Percentiles rank a stretch among this genome's conserved stretches.
These are phyloP conservation scores for Chalcosyrphus nemorum DNA, from an alignment of 2,888 invertebrate species.

Conservation along the genomic window DNA sequence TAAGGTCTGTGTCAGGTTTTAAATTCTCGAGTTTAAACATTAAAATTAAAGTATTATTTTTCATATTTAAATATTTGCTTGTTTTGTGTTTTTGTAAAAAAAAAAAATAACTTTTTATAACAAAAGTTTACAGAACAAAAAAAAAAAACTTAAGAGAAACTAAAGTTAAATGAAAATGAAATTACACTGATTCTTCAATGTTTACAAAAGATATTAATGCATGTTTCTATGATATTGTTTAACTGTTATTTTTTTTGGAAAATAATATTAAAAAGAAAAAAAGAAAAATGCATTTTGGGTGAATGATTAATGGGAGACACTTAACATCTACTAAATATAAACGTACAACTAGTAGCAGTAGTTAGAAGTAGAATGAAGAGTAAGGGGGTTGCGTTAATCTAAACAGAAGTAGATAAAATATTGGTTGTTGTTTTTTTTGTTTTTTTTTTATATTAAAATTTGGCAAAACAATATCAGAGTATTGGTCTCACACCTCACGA, in stretches of 20 bases:
- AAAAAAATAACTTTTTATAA: slow-evolving; percentile 52
- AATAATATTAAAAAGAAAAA: background rate
- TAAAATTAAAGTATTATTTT: slow-evolving; percentile 8
- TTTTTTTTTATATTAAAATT: background rate
- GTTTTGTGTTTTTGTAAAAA: background rate
- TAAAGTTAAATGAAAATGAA: background rate
- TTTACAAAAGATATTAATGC: background rate
- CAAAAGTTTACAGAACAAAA: slow-evolving; percentile 47
- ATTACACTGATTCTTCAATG: background rate
- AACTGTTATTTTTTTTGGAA: background rate
- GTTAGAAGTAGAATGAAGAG: background rate
- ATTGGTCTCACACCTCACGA: slow-evolving; percentile 21
- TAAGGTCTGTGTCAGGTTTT: slow-evolving; percentile 50
- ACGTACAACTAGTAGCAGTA: background rate
- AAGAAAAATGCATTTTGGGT: slow-evolving; percentile 7
- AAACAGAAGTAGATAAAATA: background rate
- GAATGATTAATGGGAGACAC: background rate
- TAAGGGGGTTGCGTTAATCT: background rate
- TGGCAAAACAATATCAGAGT: slow-evolving; percentile 20
- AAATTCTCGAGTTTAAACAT: slow-evolving; percentile 6
- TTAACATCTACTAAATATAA: slow-evolving; percentile 4
- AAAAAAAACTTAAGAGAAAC: background rate
- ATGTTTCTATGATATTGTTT: background rate
- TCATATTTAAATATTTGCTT: background rate
- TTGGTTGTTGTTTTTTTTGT: background rate